Base-by-base conservation (phyloP, 2,888 invertebrate species). In the Netelia melanura region DNA sequence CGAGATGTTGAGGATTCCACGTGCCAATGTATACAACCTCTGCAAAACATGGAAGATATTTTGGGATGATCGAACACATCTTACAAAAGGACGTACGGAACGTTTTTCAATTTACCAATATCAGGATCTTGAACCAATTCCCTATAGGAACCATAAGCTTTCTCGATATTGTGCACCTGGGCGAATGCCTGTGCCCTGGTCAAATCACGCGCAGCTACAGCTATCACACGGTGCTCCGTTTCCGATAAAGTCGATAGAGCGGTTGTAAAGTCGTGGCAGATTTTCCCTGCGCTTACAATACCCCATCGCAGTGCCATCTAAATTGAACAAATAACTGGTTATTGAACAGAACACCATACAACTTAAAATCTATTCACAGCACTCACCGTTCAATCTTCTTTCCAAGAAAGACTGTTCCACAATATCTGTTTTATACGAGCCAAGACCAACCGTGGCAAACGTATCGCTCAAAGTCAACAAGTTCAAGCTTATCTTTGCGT, bases 11-110 rank as follows among this genome's bases (percentile, higher is more conserved):
- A 0, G 96, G 95, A 93, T 97, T 96, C 30, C 98, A 94, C 0
- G 95, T 94, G 5, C 98, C 98, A 88, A 99, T 95, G 92, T 98
- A 98, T 0, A 97, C 97, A 14, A 98, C 95, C 93, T 98, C 98
- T 98, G 74, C 3, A 84, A 86, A 56, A 14, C 9, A 5, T 5
- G 8, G 0, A 48, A 48, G 11, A 48, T 11, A 48, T 11, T 11
- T 48, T 48, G 11, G 11, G 11, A 48, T 8, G 2, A 11, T 11
- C 1, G 11, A 8, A 48, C 1, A 3, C 1, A 48, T 11, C 11
- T 0, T 8, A 5, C 11, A 48, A 48, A 48, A 11, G 9, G 8
- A 48, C 9, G 11, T 11, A 48, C 1, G 11, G 1, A 48, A 17
- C 17, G 8, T 56, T 56, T 67, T 64, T 30, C 25, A 25, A 25